Conservation (phyloP, 2,888 invertebrate genomes). For the Sinelater perroti region DNA sequence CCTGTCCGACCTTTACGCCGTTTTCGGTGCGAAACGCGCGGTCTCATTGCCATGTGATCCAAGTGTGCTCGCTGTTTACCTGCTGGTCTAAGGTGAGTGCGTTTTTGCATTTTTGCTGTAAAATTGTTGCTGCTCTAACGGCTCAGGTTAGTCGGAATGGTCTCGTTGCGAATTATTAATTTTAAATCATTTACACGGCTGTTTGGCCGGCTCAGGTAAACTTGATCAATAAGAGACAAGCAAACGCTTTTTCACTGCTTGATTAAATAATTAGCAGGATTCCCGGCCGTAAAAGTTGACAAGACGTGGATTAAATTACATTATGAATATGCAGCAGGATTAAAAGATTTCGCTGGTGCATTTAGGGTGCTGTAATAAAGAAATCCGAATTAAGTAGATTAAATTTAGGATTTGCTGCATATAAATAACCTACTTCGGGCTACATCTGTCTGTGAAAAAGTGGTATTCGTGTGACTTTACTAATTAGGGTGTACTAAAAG, state of each 20-base stretch:
- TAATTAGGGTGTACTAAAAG: too few species aligned
- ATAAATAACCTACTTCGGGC: slow-evolving; percentile 7
- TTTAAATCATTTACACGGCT: too few species aligned
- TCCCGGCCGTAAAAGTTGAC: not conserved
- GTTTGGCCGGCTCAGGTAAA: too few species aligned
- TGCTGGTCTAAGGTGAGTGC: slow-evolving; percentile 24
- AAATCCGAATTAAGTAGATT: slow-evolving; percentile 15
- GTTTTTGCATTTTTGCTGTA: too few species aligned
- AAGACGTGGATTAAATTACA: slow-evolving; percentile 5
- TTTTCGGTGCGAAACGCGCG: not conserved
- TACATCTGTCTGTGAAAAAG: too few species aligned
- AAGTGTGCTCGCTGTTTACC: slow-evolving; percentile 19
- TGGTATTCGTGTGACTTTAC: too few species aligned
- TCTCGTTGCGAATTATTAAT: too few species aligned
- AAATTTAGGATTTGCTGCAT: slow-evolving; percentile 14
- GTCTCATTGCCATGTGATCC: slow-evolving; percentile 20
- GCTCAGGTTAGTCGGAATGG: too few species aligned
- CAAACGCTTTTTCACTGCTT: too few species aligned
- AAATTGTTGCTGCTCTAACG: too few species aligned
- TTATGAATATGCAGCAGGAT: slow-evolving; percentile 23
- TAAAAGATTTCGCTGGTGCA: slow-evolving; percentile 8
- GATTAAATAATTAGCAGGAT: too few species aligned
- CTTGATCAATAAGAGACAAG: too few species aligned
- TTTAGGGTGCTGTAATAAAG: slow-evolving; percentile 15
- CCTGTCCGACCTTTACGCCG: not conserved